These are phyloP conservation scores for Ashinkailepas kermadecensis DNA, from an alignment of 2,888 invertebrate species.

Conservation along the genomic window DNA sequence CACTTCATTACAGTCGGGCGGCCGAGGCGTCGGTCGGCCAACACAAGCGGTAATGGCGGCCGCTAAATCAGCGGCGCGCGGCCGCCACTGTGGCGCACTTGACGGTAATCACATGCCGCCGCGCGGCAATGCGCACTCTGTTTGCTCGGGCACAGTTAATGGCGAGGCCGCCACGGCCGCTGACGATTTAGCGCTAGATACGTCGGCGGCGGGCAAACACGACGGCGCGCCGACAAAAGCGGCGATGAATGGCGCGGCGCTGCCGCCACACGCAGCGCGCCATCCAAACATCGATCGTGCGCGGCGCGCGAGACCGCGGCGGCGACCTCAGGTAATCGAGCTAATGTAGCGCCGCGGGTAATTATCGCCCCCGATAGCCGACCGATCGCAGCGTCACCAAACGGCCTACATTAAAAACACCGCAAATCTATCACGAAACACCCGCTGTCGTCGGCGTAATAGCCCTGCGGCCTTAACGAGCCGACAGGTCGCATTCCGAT, in stretches of 20 bases:
- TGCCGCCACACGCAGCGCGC: neutral
- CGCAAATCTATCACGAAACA: neutral
- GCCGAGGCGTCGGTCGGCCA: neutral
- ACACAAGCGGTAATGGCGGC: neutral
- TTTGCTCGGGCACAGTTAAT: constrained; percentile 1
- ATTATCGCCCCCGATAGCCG: neutral
- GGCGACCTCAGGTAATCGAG: neutral
- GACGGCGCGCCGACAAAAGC: neutral
- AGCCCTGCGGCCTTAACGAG: neutral
- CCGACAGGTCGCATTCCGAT: neutral
- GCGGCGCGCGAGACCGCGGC: neutral
- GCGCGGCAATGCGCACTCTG: neutral
- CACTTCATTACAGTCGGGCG: neutral
- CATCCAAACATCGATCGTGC: neutral
- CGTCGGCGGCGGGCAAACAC: constrained; percentile 8
- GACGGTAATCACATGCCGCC: neutral
- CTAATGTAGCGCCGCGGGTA: neutral
- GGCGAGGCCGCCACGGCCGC: neutral
- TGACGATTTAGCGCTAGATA: constrained; percentile 13
- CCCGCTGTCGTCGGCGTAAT: neutral
- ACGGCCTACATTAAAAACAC: neutral
- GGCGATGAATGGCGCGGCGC: constrained; percentile 9
- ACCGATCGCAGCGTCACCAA: neutral
- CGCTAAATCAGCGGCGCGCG: neutral
- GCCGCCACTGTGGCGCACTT: constrained; percentile 1